Conservation (phyloP, 2,113 vertebrate genomes). For the Chelonoidis abingdonii region DNA sequence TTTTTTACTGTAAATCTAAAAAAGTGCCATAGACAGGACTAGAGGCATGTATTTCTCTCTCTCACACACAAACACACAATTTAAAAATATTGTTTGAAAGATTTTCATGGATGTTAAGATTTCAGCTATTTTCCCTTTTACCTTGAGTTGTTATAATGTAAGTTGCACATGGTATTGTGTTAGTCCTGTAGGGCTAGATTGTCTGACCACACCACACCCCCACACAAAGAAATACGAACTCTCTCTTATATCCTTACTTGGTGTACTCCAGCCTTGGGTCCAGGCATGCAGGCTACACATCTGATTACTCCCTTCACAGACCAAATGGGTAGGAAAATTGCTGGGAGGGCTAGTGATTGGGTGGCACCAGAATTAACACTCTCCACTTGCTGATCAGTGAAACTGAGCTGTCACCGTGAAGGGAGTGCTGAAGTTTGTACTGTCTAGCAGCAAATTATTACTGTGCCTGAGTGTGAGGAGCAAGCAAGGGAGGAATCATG, state of each 20-base stretch:
- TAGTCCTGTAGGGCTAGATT: rapidly evolving
- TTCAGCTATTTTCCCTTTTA: neutral
- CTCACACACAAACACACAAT: neutral
- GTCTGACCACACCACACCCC: neutral
- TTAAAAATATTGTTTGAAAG: neutral
- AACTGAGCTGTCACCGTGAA: neutral
- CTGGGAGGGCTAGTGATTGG: neutral
- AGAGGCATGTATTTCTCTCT: no score
- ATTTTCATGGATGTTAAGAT: neutral
- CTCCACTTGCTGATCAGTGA: neutral
- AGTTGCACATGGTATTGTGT: neutral
- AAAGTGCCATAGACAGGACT: neutral
- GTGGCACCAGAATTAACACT: neutral
- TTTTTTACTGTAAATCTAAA: neutral
- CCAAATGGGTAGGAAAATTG: neutral
- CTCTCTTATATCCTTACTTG: neutral
- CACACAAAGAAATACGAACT: neutral
- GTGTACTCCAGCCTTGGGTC: neutral
- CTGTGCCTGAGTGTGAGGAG: neutral
- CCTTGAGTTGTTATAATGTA: neutral
- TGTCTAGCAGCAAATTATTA: neutral
- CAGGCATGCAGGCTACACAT: neutral
- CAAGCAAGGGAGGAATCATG: neutral
- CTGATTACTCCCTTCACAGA: neutral
- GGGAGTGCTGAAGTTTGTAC: neutral